Evolutionary conservation across 2,888 invertebrate genomes (phyloP), one percentile per base, ranked within the genome.

Genomic region (Cheilosia grossa): DNA sequence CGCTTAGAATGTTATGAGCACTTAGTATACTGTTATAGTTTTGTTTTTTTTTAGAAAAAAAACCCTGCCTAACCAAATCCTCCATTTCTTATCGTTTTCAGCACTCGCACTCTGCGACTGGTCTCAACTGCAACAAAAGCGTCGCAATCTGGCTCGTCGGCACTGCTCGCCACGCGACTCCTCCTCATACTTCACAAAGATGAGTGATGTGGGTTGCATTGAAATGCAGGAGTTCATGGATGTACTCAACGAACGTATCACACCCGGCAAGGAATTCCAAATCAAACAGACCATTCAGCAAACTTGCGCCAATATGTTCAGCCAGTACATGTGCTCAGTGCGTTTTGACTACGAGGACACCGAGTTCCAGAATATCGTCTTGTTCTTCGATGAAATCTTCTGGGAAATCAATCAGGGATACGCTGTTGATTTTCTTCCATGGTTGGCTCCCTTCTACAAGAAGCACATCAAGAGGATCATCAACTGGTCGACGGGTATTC

Each of bases 351-450:
- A 95, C 72, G 93, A 94, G 15, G 96, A 97, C 87, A 74, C 89
- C 0, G 94, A 94, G 19, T 97, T 97, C 92, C 92, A 93, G 59
- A 93, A 93, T 74, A 93, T 95, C 6, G 96, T 96, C 0, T 92
- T 94, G 27, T 94, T 93, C 75, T 97, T 97, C 90, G 97, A 97
- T 88, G 95, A 96, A 88, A 97, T 98, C 64, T 98, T 98, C 92
- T 97, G 96, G 95, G 97, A 97, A 89, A 97, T 98, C 86, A 98
- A 97, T 90, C 96, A 97, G 88, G 97, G 97, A 0, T 97, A 97
- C 90, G 96, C 96, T 0, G 94, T 97, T 0, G 98, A 98, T 89
- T 97, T 97, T 89, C 89, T 98, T 24, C 97, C 97, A 0, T 97
- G 96, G 95, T 91, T 97, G 0, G 92, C 94, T 0, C 96, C 96